Evolutionary conservation across 2,888 invertebrate species (phyloP).

Genomic region (Pammene fasciana): DNA sequence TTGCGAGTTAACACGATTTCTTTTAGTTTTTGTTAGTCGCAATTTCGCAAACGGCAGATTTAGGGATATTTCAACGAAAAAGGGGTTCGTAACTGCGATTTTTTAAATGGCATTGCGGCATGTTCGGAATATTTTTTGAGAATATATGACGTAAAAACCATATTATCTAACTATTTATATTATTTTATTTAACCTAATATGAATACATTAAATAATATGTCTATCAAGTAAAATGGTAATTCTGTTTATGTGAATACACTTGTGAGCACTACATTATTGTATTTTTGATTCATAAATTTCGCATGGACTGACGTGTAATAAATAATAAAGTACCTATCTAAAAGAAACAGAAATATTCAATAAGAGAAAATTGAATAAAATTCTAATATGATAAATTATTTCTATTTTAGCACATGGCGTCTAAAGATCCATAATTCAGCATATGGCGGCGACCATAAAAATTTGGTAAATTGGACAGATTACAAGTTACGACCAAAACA

Average conservation of each 20-base stretch:
- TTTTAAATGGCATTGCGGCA: constrained; percentile 22
- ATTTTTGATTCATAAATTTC: too few relatives aligned
- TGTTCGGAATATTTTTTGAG: not conserved
- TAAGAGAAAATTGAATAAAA: not conserved
- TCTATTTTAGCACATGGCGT: constrained; percentile 24
- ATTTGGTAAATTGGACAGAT: constrained; percentile 56
- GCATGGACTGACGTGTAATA: too few relatives aligned
- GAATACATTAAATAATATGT: not conserved
- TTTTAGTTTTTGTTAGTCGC: constrained; percentile 46
- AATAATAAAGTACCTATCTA: too few relatives aligned
- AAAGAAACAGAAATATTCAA: too few relatives aligned
- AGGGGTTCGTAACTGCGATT: constrained; percentile 33
- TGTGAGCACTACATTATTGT: too few relatives aligned
- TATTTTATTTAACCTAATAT: too few relatives aligned
- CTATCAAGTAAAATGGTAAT: too few relatives aligned
- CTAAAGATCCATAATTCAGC: constrained; percentile 24
- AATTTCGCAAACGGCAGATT: constrained; percentile 28
- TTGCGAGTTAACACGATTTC: constrained; percentile 42
- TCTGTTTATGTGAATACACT: too few relatives aligned
- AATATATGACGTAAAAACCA: not conserved
- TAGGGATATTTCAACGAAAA: constrained; percentile 32
- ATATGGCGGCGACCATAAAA: constrained; percentile 54
- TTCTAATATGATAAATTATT: not conserved
- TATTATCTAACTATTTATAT: too few relatives aligned
- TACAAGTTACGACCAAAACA: constrained; percentile 75